A percentile compares a stretch with the other conserved stretches of the same genome.
phyloP scores from a whole-genome alignment of 2,113 vertebrate genomes.

The pig (Sus scrofa) region T2T-Sscrofa CM000826.6:63393001-63393500 shows the following conservation, averaged over 20 bases:
- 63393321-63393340: constrained; percentile 58
- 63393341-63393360: constrained; percentile 73
- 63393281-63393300: constrained; percentile 62
- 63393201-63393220: constrained; percentile 53
- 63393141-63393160: constrained; percentile 43
- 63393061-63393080: constrained; percentile 43
- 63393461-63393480: constrained; percentile 70
- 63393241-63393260: constrained; percentile 74
- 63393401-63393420: constrained; percentile 72
- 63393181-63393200: constrained; percentile 60
- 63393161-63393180: constrained; percentile 59
- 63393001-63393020: neutral
- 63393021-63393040: neutral
- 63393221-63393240: constrained; percentile 44
- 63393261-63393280: constrained; percentile 76
- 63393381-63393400: constrained; percentile 73
- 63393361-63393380: constrained; percentile 69
- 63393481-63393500: constrained; percentile 53
- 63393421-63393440: constrained; percentile 76
- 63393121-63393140: constrained; percentile 41
- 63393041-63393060: neutral
- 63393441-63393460: constrained; percentile 79
- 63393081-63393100: constrained; percentile 11
- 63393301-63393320: constrained; percentile 59
- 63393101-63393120: neutral